Conservation (phyloP, 2,797 vertebrate genomes). For the Odontamblyopus rebecca region DNA sequence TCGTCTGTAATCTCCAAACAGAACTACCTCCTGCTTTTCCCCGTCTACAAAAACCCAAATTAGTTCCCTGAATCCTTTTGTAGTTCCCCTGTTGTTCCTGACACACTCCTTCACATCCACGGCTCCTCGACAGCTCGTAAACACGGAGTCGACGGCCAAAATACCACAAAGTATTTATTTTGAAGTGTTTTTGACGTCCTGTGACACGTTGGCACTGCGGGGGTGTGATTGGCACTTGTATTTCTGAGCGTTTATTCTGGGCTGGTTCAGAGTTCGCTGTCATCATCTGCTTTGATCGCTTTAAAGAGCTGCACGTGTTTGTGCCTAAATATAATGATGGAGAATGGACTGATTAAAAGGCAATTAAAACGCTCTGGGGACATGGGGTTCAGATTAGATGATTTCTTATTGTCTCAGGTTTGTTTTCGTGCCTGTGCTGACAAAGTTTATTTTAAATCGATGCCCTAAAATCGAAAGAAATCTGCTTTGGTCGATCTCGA, state of each 20-base stretch:
- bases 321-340: neutral
- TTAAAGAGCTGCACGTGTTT: conserved; percentile 25
- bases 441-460: neutral
- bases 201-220: conserved; percentile 42
- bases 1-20: no score
- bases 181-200: conserved; percentile 29
- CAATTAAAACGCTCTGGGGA: neutral
- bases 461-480: no score
- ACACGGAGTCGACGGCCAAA: conserved; percentile 24
- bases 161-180: conserved; percentile 31
- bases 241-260: conserved; percentile 34
- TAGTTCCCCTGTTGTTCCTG: conserved; percentile 28
- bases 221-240: conserved; percentile 47
- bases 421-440: neutral
- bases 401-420: no score
- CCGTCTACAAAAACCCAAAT: conserved; percentile 19
- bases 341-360: neutral
- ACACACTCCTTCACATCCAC: conserved; percentile 48
- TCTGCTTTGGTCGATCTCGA: no score
- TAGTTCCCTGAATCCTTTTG: conserved; percentile 29
- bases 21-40: neutral
- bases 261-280: conserved; percentile 32
- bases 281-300: conserved; percentile 29
- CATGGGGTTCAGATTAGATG: neutral
- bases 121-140: conserved; percentile 29